These are phyloP conservation scores for Latheticus oryzae DNA, from an alignment of 2,888 invertebrate species.

Conservation along the genomic window DNA sequence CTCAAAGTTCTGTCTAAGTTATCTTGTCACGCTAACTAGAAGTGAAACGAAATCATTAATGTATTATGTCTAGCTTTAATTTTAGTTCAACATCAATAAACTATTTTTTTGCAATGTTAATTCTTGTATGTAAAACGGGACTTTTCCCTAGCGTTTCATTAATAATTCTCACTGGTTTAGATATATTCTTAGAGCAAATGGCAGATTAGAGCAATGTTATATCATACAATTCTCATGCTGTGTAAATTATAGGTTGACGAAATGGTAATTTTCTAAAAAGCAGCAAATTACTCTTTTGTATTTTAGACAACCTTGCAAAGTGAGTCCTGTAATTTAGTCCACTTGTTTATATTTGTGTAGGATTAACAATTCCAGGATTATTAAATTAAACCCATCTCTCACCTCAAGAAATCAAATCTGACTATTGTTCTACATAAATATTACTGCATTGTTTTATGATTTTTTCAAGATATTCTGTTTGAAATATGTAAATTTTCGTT, in stretches of 20 bases:
- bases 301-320: neutral
- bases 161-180: conserved; percentile 16
- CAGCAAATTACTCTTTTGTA: conserved; percentile 1
- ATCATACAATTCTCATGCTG: conserved; percentile 9
- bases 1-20: conserved; percentile 17
- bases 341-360: conserved; percentile 21
- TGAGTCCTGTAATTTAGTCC: conserved; percentile 17
- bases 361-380: conserved; percentile 19
- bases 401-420: too few species aligned
- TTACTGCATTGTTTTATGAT: too few species aligned
- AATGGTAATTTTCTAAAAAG: conserved; percentile 12
- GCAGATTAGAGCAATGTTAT: conserved; percentile 8
- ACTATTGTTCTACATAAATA: too few species aligned
- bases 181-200: conserved; percentile 16
- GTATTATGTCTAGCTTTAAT: conserved; percentile 20
- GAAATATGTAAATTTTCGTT: too few species aligned
- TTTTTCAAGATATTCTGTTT: conserved; percentile 4
- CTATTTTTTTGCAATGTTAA: neutral
- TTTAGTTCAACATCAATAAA: conserved; percentile 9
- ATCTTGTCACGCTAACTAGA: conserved; percentile 21
- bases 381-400: conserved; percentile 21
- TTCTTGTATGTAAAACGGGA: neutral
- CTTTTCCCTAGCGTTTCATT: conserved; percentile 17
- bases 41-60: conserved; percentile 24
- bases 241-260: conserved; percentile 18